A percentile compares a stretch with the other conserved stretches of the same genome.
These are phyloP conservation scores for Sebastiscus albofasciatus DNA, from an alignment of 2,797 vertebrate species.

Conservation along the genomic window DNA sequence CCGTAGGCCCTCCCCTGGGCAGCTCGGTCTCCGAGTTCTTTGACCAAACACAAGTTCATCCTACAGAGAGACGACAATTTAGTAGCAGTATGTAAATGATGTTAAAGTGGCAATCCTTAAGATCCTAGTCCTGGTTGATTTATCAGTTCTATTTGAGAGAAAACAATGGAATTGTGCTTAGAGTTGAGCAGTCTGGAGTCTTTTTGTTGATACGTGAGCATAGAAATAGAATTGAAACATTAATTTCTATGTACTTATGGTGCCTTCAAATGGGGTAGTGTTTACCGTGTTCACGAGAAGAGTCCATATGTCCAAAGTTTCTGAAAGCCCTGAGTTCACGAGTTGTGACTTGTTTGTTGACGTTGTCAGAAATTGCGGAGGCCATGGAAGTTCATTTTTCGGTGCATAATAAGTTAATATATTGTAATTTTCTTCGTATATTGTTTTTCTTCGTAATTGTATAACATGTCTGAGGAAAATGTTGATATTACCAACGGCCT, in stretches of 20 bases:
- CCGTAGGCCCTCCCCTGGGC: conserved; percentile 95
- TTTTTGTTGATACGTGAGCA: not conserved
- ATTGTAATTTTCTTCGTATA: no score
- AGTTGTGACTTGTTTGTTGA: no score
- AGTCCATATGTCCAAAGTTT: no score
- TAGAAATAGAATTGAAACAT: no score
- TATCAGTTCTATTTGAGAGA: not conserved
- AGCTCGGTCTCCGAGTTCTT: conserved; percentile 93
- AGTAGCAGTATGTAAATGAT: not conserved
- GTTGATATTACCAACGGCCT: no score
- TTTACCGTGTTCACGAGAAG: no score
- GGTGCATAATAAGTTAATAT: no score
- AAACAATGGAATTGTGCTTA: not conserved
- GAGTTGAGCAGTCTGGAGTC: not conserved
- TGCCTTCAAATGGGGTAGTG: not conserved
- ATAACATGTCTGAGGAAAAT: no score
- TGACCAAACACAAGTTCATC: conserved; percentile 95
- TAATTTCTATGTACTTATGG: not conserved
- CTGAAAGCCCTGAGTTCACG: no score
- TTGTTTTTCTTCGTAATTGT: no score
- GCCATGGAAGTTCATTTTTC: no score
- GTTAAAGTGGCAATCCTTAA: not conserved
- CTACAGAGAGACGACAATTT: conserved; percentile 64
- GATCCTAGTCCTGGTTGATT: not conserved
- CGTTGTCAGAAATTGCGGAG: no score